phyloP scores from a whole-genome alignment of 1,140 invertebrate species.

The Drosophila ficusphila region DNA sequence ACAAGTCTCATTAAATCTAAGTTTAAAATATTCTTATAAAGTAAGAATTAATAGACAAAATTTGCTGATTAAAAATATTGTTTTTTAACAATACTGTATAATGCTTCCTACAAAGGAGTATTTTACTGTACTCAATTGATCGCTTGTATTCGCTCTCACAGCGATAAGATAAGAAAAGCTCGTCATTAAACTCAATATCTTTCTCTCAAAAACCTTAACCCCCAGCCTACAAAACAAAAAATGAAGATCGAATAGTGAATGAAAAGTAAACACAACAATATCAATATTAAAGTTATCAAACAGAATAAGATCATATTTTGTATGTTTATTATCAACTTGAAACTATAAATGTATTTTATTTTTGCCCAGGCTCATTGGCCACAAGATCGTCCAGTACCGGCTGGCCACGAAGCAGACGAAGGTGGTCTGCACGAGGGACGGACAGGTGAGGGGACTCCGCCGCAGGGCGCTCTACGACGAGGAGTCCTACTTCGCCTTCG shows the following conservation, averaged over 20 bases:
- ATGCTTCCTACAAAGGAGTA: neutral
- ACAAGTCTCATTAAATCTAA: no score
- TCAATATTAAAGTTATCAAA: neutral
- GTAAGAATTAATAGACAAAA: no score
- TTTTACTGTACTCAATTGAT: constrained; percentile 4
- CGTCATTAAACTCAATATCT: neutral
- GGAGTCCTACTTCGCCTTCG: constrained; percentile 76
- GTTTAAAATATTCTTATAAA: no score
- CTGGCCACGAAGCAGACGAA: constrained; percentile 53
- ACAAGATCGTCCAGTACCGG: constrained; percentile 65
- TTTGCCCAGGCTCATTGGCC: constrained; percentile 46
- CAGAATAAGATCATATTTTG: no score
- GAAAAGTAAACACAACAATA: neutral
- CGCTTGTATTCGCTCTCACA: neutral
- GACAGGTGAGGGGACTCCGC: constrained; percentile 52
- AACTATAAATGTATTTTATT: neutral
- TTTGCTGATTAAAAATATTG: neutral
- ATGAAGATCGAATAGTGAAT: neutral
- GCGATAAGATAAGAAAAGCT: constrained; percentile 44
- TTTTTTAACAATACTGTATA: no score
- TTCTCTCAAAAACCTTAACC: neutral
- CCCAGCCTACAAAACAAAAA: neutral
- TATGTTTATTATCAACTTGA: neutral
- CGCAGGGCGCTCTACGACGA: constrained; percentile 68
- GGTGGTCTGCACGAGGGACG: constrained; percentile 48